Evolutionary conservation across 2,797 vertebrate genomes (phyloP).

Genomic region (Psittacula echo): DNA sequence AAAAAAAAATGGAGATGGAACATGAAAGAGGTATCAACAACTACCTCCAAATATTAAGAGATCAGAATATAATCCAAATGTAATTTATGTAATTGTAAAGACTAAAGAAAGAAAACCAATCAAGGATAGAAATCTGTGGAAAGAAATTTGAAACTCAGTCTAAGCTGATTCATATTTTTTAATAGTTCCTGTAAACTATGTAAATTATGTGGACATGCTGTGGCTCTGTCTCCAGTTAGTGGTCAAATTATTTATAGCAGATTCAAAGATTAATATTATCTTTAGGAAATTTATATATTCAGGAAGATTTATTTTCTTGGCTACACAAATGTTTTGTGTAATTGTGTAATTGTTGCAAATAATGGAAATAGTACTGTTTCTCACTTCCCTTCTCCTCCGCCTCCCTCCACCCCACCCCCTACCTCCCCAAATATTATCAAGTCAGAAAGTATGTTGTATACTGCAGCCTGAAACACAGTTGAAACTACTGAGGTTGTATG

Average conservation of each 20-base stretch:
- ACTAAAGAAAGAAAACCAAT: neutral
- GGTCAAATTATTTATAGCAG: neutral
- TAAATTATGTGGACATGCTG: neutral
- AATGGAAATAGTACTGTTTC: neutral
- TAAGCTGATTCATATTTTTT: neutral
- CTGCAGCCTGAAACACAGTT: neutral
- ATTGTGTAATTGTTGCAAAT: neutral
- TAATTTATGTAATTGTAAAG: neutral
- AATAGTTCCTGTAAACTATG: neutral
- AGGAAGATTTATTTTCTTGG: neutral
- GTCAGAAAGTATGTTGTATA: neutral
- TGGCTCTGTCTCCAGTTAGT: neutral
- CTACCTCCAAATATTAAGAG: neutral
- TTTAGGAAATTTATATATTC: neutral
- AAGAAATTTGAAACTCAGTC: neutral
- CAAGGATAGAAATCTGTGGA: neutral
- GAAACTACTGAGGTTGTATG: neutral
- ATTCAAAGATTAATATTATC: neutral
- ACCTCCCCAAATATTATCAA: neutral
- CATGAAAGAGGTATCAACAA: neutral
- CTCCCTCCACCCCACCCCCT: neutral
- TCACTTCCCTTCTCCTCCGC: accelerated
- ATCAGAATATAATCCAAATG: neutral
- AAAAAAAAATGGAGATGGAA: neutral
- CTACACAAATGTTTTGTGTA: neutral